Evolutionary conservation across 2,113 vertebrate species (phyloP).

Genomic region (Lophotis ruficrista): DNA sequence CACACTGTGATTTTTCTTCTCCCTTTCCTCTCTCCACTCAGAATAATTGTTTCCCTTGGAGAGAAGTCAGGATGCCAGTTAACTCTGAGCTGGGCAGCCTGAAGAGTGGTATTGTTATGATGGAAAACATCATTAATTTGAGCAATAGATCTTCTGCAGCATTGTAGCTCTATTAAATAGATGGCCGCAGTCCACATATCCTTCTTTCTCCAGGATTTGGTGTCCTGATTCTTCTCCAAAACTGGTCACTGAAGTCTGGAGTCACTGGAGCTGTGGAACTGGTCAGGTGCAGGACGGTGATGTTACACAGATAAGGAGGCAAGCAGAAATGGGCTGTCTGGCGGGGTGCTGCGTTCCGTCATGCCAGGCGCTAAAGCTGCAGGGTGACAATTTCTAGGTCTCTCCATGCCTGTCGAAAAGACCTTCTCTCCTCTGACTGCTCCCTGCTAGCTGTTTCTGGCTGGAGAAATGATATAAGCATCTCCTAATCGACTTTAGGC

Average conservation of each 20-base stretch:
- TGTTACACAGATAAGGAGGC: background rate
- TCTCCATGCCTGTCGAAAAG: background rate
- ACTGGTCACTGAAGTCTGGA: background rate
- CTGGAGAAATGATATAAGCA: background rate
- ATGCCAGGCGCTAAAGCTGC: background rate
- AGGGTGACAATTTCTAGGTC: background rate
- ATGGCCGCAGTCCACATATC: background rate
- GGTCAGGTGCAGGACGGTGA: background rate
- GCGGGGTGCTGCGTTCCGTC: background rate
- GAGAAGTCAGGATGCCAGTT: background rate
- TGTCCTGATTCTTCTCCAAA: background rate
- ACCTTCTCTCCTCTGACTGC: background rate
- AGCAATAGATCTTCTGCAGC: background rate
- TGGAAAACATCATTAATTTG: background rate
- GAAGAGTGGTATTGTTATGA: background rate
- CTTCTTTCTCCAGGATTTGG: background rate
- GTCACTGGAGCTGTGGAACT: background rate
- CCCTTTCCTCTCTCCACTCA: background rate
- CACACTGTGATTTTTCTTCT: background rate
- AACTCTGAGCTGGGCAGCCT: background rate
- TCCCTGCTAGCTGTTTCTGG: background rate
- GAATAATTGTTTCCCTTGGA: background rate
- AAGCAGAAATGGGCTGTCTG: background rate
- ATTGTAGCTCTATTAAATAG: background rate
- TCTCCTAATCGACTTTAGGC: conserved; percentile 28